phyloP scores from a whole-genome alignment of 2,113 vertebrate species.

The Scalopus aquaticus region DNA sequence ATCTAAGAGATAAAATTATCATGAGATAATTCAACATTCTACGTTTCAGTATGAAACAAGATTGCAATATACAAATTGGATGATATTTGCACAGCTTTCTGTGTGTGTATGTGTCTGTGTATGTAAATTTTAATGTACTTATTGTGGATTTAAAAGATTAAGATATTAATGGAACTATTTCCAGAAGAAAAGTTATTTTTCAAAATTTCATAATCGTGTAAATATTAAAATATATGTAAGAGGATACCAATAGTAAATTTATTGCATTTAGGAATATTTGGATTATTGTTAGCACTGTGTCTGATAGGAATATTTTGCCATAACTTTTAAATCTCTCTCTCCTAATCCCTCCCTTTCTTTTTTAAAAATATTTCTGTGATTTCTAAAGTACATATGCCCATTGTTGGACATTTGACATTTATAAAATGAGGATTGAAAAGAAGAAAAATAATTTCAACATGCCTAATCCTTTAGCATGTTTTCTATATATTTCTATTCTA shows the following conservation, averaged over 20 bases:
- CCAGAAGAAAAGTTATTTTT: not conserved
- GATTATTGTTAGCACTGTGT: not conserved
- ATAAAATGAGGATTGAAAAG: constrained; percentile 8
- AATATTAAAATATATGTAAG: not conserved
- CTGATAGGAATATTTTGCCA: not conserved
- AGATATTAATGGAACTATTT: not conserved
- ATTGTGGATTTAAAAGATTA: not conserved
- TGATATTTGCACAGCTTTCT: not conserved
- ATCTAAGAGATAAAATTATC: not conserved
- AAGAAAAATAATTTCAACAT: not conserved
- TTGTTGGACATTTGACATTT: not conserved
- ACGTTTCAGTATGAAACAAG: constrained; percentile 18
- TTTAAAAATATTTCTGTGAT: not conserved
- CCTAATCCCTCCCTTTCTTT: no score
- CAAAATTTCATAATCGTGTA: not conserved
- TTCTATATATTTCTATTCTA: not conserved
- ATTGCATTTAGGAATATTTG: not conserved
- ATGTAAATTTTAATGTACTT: not conserved
- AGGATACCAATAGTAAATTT: not conserved
- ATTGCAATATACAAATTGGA: not conserved
- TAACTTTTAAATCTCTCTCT: not conserved
- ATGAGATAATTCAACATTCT: not conserved
- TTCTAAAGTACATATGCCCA: not conserved
- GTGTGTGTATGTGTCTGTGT: no score
- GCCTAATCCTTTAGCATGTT: not conserved